Base-by-base conservation (phyloP, 1,140 invertebrate genomes). In the Alviniconcha marisindica region DNA sequence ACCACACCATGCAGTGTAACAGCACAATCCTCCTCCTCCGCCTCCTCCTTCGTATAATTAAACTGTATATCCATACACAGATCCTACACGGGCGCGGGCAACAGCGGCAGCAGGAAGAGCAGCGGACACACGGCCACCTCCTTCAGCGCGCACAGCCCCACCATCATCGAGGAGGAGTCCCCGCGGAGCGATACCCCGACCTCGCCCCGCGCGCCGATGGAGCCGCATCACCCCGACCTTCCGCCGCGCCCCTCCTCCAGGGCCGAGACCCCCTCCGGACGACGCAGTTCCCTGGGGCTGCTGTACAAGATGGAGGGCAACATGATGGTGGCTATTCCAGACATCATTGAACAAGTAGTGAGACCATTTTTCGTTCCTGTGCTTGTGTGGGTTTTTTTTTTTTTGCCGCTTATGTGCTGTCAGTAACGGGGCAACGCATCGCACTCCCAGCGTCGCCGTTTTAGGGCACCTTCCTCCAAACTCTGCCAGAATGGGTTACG, bases 231-330 rank as follows among this genome's bases (percentile, higher is more conserved):
- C 71, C 2, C 28, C 38, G 24, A 15, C 12, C 14, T 14, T 7
- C 24, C n/a, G 1, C 0, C 38, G 36, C 12, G 36, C 15, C 38
- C 38, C 15, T 33, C 31, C 24, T 74, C 71, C 40, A 33, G 71
- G 2, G 2, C 36, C 0, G 71, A 42, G 7, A 74, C 71, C 36
- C 71, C 71, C 36, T 21, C 38, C 0, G 71, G 71, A 33, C 36
- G 71, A 38, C 36, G 71, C 36, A 74, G 71, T 38, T 74, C 71
- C 71, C 71, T 74, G 36, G 71, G 71, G 36, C 15, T 74, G 36
- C 71, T 74, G 71, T 74, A 74, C 71, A 74, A 42, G 71, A 74
- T 74, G 71, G 71, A 74, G 71, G 71, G 71, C 71, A 74, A 74
- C 71, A 74, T 12, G 36, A 74, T 42, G 71, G 40, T 74, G 36